A percentile compares a stretch with the other conserved stretches of the same genome.
These are phyloP conservation scores for Rhegmatorhina hoffmannsi DNA, from an alignment of 2,113 vertebrate species.

Conservation along the genomic window DNA sequence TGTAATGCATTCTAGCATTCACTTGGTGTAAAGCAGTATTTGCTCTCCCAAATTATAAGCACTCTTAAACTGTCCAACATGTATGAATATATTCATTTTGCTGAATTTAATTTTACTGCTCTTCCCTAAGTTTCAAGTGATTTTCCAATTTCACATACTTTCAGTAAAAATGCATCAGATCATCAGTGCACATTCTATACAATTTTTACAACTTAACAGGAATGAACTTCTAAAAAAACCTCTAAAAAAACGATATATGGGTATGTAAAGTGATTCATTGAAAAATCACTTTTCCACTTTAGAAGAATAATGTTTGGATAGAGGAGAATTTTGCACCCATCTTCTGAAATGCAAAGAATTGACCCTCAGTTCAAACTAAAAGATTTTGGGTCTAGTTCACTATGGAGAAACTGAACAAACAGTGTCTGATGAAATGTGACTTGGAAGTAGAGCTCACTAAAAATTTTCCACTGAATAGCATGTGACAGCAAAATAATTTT, in stretches of 20 bases:
- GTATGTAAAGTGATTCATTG: background rate
- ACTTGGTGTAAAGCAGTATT: background rate
- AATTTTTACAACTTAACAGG: background rate
- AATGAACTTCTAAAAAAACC: background rate
- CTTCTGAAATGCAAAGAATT: background rate
- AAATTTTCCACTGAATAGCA: background rate
- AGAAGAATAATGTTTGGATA: background rate
- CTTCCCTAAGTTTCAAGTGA: background rate
- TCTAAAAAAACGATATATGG: background rate
- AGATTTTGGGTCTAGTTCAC: background rate
- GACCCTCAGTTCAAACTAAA: background rate
- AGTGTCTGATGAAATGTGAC: background rate
- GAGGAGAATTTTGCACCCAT: background rate
- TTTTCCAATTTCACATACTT: background rate
- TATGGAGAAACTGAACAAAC: background rate
- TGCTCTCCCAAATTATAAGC: conserved; percentile 16
- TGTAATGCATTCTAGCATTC: background rate
- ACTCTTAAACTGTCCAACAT: conserved; percentile 37
- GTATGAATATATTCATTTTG: background rate
- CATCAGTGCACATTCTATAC: background rate
- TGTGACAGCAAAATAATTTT: background rate
- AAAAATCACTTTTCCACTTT: background rate
- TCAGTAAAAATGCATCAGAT: background rate
- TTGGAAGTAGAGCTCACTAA: background rate
- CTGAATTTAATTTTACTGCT: background rate